Evolutionary conservation across 1,140 invertebrate genomes (phyloP), one percentile per base, ranked within the genome.

Genomic region (Monochamus saltuarius): DNA sequence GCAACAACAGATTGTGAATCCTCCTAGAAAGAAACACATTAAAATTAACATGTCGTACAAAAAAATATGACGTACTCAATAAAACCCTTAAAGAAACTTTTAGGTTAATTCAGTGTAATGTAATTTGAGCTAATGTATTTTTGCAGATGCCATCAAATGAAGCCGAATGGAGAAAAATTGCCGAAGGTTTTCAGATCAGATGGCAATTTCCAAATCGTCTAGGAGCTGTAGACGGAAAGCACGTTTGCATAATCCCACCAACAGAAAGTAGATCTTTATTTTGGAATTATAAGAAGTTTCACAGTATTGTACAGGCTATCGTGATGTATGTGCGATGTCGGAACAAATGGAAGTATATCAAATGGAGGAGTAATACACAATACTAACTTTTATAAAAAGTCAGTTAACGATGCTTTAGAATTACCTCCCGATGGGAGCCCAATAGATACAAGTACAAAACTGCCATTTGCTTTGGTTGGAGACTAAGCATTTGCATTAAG

Each of bases 401-500:
- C 69, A 22, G 22, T 13, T n/a, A 40, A 56, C n/a, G 29, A 53
- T 8, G 35, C 17, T 63, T 51, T 45, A 68, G 13, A 35, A 14
- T n/a, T 29, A 52, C 16, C 7, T 36, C 10, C 22, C 51, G n/a
- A 22, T 52, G 13, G 22, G 14, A 13, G 13, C 42, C 17, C 57
- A 45, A n/a, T 11, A 61, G 54, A 40, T 61, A 59, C 56, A 56
- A 58, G 43, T 56, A 35, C 56, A 39, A 59, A 36, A 39, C n/a
- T 67, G 10, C 68, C 65, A 50, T 69, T 39, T 40, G 62, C 77
- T 40, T 65, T 80, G 57, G 69, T 80, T 42, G 77, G 71, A 14
- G 80, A 80, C 69, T 78, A 79, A 45, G 78, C 77, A 37, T 82
- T 81, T 65, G 67, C 71, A 14, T 45, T 80, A 22, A 65, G 56